Evolutionary conservation across 2,888 invertebrate genomes (phyloP).

Genomic region (Apamea sordens): DNA sequence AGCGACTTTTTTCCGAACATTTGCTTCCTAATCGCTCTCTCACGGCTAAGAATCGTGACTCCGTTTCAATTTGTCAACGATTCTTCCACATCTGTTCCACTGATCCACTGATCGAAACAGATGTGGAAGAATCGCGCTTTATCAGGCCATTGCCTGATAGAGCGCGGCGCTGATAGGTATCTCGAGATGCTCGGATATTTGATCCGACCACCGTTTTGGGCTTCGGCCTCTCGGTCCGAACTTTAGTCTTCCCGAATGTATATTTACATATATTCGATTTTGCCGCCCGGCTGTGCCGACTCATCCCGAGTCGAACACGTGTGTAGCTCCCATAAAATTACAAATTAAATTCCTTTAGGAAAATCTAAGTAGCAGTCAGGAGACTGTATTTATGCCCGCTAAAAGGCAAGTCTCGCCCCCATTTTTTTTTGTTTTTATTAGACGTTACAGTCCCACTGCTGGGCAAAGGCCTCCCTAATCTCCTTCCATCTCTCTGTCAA

Average conservation of each 20-base stretch:
- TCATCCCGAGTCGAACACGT: not conserved
- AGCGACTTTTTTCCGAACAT: not conserved
- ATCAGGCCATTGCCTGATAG: not conserved
- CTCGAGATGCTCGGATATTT: not conserved
- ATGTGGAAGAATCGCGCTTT: too few relatives aligned
- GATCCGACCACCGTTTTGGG: not conserved
- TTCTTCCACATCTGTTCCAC: not conserved
- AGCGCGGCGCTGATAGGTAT: not conserved
- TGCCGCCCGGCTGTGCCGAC: not conserved
- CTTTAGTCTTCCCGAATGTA: not conserved
- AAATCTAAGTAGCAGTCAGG: too few relatives aligned
- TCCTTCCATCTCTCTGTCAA: too few relatives aligned
- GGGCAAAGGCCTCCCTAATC: too few relatives aligned
- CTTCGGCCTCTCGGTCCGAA: not conserved
- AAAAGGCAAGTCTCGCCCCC: not conserved
- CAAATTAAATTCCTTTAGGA: not conserved
- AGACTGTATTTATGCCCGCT: not conserved
- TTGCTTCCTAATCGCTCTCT: not conserved
- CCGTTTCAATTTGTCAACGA: not conserved
- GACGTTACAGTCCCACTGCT: too few relatives aligned
- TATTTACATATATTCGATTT: not conserved
- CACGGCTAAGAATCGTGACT: not conserved
- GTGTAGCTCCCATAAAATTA: not conserved
- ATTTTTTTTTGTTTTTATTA: too few relatives aligned
- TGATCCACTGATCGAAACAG: too few relatives aligned